Base-by-base conservation (phyloP, 1,140 invertebrate genomes). In the Bombyx mori region DNA sequence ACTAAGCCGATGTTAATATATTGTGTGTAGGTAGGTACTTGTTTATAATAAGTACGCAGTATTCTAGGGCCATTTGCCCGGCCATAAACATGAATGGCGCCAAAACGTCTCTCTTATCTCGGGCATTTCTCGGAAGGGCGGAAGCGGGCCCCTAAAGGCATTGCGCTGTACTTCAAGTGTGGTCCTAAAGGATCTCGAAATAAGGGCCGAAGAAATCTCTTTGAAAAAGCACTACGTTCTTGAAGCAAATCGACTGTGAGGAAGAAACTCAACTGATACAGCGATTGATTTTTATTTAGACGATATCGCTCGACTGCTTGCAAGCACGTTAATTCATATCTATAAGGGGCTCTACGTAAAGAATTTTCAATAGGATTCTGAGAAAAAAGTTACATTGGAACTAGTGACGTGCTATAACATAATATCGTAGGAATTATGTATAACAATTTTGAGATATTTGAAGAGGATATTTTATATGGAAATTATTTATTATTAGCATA, bases 71-170 rank as follows among this genome's bases (percentile, higher is more conserved):
- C 81, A 81, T 86, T 86, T 82, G 79, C 73, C 75, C 78, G 61
- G 77, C 76, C 66, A 84, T 86, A 83, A 86, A 84, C 83, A 83
- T 84, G 76, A 86, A 86, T 84, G 80, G 83, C 76, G 79, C 70
- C 77, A 82, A 82, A 85, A 82, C 73, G 77, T 83, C 77, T 81
- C 77, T 84, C 83, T 86, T 86, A 86, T 86, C 83, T 86, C 70
- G 81, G 79, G 72, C 70, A 79, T 82, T 86, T 82, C 81, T 84
- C 69, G 62, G 79, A 82, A 77, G 79, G 77, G 73, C 79, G 79
- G 83, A 83, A 83, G 77, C 73, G 67, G 69, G 70, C 62, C 66
- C 77, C 77, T 68, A 79, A 82, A 83, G 76, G 74, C 73, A 63
- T 62, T 62, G 68, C 64, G 73, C 63, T 69, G 74, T 70, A 79